Evolutionary conservation across 1,140 invertebrate genomes (phyloP), one percentile per base, ranked within the genome.

Genomic region (Drosophila trapezifrons): DNA sequence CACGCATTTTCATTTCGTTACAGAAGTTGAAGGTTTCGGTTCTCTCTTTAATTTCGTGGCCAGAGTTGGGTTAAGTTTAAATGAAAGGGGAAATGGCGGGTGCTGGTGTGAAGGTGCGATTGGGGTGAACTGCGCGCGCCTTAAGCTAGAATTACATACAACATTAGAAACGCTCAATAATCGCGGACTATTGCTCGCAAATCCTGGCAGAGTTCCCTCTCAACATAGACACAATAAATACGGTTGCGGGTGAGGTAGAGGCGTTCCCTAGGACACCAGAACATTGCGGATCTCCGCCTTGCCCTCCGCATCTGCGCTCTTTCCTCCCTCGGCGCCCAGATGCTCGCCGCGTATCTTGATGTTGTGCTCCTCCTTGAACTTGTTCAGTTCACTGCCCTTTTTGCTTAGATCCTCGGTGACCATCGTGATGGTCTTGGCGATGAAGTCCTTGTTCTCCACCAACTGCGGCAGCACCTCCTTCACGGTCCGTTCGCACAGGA

Each of bases 341-440:
- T 94, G 94, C 58, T 95, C 95, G 2, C 95, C 95, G 80, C 95
- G 94, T 79, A 97, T 94, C 87, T 93, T 94, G 79, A 99, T 98
- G 91, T 98, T 97, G 87, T 98, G 94, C 81, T 97, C 96, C 90
- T 98, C 97, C 91, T 97, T 97, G 92, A 97, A 99, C 75, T 98
- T 96, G 91, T 98, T 98, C 37, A 99, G 96, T 93, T 99, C 97
- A 52, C 94, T 93, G 6, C 98, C 98, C 93, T 99, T 99, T 74
- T 95, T 95, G 37, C 95, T 93, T 13, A 99, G 92, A 92, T 98
- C 96, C 51, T 96, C 95, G 52, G 96, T 96, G 13, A 98, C 93
- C 55, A 94, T 94, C 90, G 96, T 95, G 55, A 98, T 95, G 3
- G 97, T 93, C 92, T 96, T 95, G 5, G 94, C 94, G 67, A 99